Evolutionary conservation across 2,113 vertebrate species (phyloP).

Genomic region (Labrus mixtus): DNA sequence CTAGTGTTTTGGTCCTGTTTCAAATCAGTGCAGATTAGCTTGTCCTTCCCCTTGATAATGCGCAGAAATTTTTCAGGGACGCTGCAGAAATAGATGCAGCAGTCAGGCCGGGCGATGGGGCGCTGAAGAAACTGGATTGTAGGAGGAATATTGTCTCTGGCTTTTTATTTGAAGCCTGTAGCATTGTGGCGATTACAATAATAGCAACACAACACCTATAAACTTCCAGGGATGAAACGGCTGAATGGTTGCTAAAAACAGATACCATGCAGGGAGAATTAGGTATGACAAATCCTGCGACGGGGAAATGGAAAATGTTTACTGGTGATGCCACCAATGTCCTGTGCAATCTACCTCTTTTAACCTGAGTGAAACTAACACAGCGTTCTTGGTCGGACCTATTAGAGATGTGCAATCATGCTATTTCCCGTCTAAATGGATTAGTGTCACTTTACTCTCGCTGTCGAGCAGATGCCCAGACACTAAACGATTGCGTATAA

Average conservation of each 20-base stretch:
- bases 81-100: constrained; percentile 63
- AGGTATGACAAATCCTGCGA: constrained; percentile 34
- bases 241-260: constrained; percentile 59
- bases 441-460: constrained; percentile 42
- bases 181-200: constrained; percentile 70
- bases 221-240: constrained; percentile 59
- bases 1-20: constrained; percentile 80
- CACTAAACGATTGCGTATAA: constrained; percentile 20
- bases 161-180: constrained; percentile 76
- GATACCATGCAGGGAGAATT: constrained; percentile 42
- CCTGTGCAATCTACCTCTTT: not conserved
- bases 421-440: constrained; percentile 43
- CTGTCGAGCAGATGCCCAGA: constrained; percentile 35
- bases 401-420: constrained; percentile 31
- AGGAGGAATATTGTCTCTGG: constrained; percentile 75
- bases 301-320: constrained; percentile 3
- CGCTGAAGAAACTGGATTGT: constrained; percentile 65
- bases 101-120: constrained; percentile 55
- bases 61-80: constrained; percentile 71
- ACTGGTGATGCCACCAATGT: not conserved
- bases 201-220: constrained; percentile 69
- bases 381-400: constrained; percentile 26
- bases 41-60: constrained; percentile 76
- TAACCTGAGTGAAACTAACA: constrained; percentile 2
- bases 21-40: constrained; percentile 85